Base-by-base conservation (phyloP, 2,888 invertebrate species). In the Callinectes sapidus region DNA sequence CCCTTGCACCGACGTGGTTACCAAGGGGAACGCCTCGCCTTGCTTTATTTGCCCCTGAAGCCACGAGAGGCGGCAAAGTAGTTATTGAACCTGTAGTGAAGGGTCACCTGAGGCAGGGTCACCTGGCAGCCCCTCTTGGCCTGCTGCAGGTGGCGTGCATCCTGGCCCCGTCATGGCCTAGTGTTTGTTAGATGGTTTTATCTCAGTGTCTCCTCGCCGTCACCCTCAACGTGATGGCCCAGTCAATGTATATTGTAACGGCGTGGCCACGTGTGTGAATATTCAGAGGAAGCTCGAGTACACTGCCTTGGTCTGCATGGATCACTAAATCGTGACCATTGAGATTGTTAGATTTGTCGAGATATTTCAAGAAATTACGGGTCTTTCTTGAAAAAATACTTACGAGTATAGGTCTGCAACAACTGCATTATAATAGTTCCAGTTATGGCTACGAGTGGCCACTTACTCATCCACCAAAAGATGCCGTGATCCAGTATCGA, bases 171-270 rank as follows among this genome's bases (percentile, higher is more conserved):
- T 71, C 23, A 28, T 28, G 71, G 1, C 71, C 23, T n/a, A 28
- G 71, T 71, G 71, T 71, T 71, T 71, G 71, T 71, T 71, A 71
- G 28, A 71, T 71, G 71, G 71, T 71, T 71, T 71, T 71, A 71
- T 71, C 71, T 71, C 23, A 28, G 23, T 28, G 71, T 28, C 3
- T 71, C 71, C 28, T 61, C 71, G 23, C n/a, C 66, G 71, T 71
- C 71, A 28, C 10, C 10, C 8, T 28, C 3, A 71, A 71, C n/a
- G 71, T 71, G 16, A 71, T 28, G n/a, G 23, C 6, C 71, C 8
- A 23, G 71, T 71, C 28, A 28, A 71, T 71, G 16, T 71, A 71
- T 71, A 28, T 10, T 71, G 71, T 28, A 71, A 71, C 28, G 71
- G 71, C 28, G 23, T 8, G 18, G 71, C 71, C 10, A 28, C 23